Evolutionary conservation across 2,113 vertebrate species (phyloP), one percentile per base, ranked within the genome.

Genomic region (Mormyrus iriodes): DNA sequence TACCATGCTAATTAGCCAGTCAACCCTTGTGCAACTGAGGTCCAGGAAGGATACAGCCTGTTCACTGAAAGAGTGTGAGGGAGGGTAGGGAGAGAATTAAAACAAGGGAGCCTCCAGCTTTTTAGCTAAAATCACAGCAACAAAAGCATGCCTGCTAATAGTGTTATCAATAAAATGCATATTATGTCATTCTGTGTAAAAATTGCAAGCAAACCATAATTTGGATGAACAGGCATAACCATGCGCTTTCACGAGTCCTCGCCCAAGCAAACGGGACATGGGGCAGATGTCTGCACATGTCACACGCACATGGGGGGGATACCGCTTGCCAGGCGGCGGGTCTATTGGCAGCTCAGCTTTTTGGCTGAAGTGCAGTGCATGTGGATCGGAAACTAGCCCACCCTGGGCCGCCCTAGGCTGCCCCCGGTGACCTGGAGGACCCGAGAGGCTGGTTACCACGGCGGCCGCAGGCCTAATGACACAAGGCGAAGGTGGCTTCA

Each of bases 401-500:
- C 12, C 69, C 31, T 19, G 13, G 69, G 35, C 31, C 12, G 69
- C 69, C 31, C 69, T 9, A 24, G 35, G 27, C 31, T 76, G 27
- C 35, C 65, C 53, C 87, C 35, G 48, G 86, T 31, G n/a, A 49
- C 69, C 90, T 46, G 27, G 52, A 76, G 85, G 90, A 85, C 85
- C 91, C 27, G 51, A 87, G 92, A 58, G 90, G 87, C 86, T 90
- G 88, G 89, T 85, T 89, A 93, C 31, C 90, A 91, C 65, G 27
- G 48, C 88, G 85, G 85, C 55, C 93, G 93, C 92, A 94, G 95
- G 95, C 96, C 96, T 96, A 97, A 96, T 96, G 94, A 96, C 97
- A 96, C 96, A 95, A 96, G 95, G 94, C 95, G 95, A 95, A 96
- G 96, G 95, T 94, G 96, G 96, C 92, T 92, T 93, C 92, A 89